These are phyloP conservation scores for Tryphoninae sp. DNA, from an alignment of 2,888 invertebrate genomes.

Conservation along the genomic window DNA sequence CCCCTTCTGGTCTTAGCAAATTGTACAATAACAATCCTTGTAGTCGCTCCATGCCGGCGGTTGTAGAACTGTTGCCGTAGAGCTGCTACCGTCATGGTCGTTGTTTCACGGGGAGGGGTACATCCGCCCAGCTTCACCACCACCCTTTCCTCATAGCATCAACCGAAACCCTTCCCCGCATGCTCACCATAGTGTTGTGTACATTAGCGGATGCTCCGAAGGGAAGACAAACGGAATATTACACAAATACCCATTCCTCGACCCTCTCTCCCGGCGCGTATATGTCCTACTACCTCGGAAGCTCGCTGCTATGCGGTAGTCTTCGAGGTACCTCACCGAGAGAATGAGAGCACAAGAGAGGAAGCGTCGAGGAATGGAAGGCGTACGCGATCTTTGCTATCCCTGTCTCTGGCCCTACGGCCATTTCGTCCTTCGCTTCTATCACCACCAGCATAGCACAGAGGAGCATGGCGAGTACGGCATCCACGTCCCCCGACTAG, in stretches of 20 bases:
- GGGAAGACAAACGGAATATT: constrained; percentile 82
- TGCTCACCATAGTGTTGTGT: constrained; percentile 77
- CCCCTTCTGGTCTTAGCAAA: constrained; percentile 79
- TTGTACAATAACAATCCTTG: constrained; percentile 81
- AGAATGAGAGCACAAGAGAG: constrained; percentile 37
- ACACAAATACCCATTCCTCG: constrained; percentile 78
- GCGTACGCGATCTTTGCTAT: constrained; percentile 43
- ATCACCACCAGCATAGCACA: constrained; percentile 47
- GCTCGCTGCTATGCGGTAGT: constrained; percentile 18
- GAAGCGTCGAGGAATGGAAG: constrained; percentile 47
- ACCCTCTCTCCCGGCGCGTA: constrained; percentile 56
- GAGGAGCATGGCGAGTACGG: constrained; percentile 35
- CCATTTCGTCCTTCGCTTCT: constrained; percentile 59
- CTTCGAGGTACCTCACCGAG: constrained; percentile 57
- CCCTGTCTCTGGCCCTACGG: constrained; percentile 60
- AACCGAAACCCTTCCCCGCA: constrained; percentile 56
- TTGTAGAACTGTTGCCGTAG: constrained; percentile 46
- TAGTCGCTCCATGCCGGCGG: constrained; percentile 69
- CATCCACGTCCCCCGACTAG: constrained; percentile 55
- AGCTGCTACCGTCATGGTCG: constrained; percentile 58
- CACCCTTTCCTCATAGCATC: constrained; percentile 63
- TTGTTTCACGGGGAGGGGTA: constrained; percentile 71
- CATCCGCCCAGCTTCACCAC: constrained; percentile 62
- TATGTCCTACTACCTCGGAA: constrained; percentile 53
- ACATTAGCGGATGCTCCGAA: constrained; percentile 81